Percentiles rank a stretch among this genome's conserved stretches.
Conservation (phyloP, 2,888 invertebrate species). For the Megastigmus dorsalis region DNA sequence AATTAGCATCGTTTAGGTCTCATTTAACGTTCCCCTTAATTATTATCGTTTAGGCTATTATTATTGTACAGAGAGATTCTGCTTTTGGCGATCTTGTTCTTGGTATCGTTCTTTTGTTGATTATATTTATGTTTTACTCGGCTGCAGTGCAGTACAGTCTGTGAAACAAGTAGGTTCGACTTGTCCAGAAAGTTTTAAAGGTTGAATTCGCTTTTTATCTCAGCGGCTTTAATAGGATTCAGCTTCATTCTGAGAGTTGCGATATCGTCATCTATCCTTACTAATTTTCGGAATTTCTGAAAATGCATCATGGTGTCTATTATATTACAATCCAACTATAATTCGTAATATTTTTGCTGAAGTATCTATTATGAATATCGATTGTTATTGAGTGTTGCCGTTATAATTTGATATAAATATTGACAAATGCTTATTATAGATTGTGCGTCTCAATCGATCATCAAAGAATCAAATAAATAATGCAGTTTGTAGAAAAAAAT, state of each 20-base stretch:
- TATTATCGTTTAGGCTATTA: not conserved
- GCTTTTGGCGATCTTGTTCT: not conserved
- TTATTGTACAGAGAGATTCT: not conserved
- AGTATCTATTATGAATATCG: too few relatives aligned
- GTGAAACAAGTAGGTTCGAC: not conserved
- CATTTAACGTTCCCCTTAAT: too few relatives aligned
- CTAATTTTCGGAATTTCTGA: conserved; percentile 88
- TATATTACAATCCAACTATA: too few relatives aligned
- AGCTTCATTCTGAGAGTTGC: conserved; percentile 85
- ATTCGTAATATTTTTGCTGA: not conserved
- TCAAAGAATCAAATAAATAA: not conserved
- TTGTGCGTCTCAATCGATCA: too few relatives aligned
- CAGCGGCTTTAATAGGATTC: conserved; percentile 69
- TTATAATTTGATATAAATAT: too few relatives aligned
- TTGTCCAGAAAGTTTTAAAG: conserved; percentile 45
- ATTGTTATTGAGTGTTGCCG: too few relatives aligned
- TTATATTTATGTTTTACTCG: not conserved
- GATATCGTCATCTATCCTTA: conserved; percentile 89
- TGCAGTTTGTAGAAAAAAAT: too few relatives aligned
- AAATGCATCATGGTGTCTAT: too few relatives aligned
- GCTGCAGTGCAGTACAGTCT: conserved; percentile 25
- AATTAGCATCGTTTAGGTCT: not conserved
- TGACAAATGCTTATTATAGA: too few relatives aligned
- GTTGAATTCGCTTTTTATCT: conserved; percentile 62
- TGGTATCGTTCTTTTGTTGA: not conserved